These are phyloP conservation scores for Tiliqua scincoides DNA, from an alignment of 2,113 vertebrate genomes.

Conservation along the genomic window DNA sequence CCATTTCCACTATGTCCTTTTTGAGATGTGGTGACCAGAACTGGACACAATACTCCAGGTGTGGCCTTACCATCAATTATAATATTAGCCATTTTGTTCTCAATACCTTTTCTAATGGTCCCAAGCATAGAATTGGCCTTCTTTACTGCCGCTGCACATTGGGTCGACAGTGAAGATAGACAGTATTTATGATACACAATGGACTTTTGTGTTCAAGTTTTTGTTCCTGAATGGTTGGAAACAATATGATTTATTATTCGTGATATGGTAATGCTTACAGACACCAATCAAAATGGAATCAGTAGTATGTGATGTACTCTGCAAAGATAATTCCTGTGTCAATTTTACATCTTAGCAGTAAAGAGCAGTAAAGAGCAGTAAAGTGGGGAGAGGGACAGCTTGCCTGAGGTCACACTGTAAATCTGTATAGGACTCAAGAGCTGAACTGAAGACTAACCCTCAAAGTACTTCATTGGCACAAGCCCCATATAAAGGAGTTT, in stretches of 20 bases:
- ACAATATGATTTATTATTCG: conserved; percentile 21
- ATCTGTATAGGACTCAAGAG: not conserved
- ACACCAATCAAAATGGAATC: conserved; percentile 10
- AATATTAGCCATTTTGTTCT: no score
- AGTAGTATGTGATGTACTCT: not conserved
- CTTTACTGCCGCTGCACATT: no score
- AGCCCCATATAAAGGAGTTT: not conserved
- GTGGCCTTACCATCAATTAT: no score
- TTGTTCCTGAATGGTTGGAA: conserved; percentile 1
- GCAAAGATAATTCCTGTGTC: conserved; percentile 18
- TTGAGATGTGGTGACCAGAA: no score
- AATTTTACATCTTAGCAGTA: not conserved
- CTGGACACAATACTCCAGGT: no score
- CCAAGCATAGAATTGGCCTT: no score
- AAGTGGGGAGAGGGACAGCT: not conserved
- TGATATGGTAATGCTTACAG: conserved; percentile 3
- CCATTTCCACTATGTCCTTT: no score
- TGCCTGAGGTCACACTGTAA: conserved; percentile 5
- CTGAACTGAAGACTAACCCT: not conserved
- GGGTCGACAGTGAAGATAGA: not conserved
- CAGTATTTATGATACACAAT: not conserved
- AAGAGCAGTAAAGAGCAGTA: no score
- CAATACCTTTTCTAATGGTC: no score
- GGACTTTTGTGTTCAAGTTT: not conserved
- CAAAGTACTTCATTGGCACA: conserved; percentile 4